phyloP scores from a whole-genome alignment of 2,113 vertebrate genomes.

The Calidris pygmaea region DNA sequence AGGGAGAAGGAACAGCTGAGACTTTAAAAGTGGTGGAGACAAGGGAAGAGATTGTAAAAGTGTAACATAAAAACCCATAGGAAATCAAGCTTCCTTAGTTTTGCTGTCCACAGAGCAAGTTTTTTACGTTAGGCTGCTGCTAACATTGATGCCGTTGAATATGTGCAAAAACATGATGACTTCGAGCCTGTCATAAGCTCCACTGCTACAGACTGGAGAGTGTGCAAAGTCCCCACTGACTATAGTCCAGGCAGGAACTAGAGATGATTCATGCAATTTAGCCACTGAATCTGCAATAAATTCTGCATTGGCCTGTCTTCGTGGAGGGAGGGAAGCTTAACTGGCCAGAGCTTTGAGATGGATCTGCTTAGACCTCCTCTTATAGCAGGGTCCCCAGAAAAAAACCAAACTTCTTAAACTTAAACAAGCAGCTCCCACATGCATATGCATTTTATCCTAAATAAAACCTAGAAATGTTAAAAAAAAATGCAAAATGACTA shows the following conservation, averaged over 20 bases:
- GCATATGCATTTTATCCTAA: neutral
- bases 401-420: neutral
- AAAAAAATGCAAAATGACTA: neutral
- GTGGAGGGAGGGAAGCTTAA: neutral
- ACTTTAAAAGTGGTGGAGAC: neutral
- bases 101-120: neutral
- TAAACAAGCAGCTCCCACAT: neutral
- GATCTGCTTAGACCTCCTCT: neutral
- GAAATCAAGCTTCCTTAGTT: neutral
- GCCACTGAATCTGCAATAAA: neutral
- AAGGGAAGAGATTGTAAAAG: neutral
- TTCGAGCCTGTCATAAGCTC: neutral
- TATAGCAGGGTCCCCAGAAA: neutral
- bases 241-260: neutral
- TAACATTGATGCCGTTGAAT: neutral
- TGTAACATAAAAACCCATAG: neutral
- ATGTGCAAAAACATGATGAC: neutral
- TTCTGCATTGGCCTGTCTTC: neutral
- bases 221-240: neutral
- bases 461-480: neutral
- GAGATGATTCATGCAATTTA: neutral
- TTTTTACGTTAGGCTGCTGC: neutral
- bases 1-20: neutral
- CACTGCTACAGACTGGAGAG: neutral
- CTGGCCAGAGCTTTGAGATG: neutral